These are phyloP conservation scores for Falco biarmicus DNA, from an alignment of 2,797 vertebrate species.

Conservation along the genomic window DNA sequence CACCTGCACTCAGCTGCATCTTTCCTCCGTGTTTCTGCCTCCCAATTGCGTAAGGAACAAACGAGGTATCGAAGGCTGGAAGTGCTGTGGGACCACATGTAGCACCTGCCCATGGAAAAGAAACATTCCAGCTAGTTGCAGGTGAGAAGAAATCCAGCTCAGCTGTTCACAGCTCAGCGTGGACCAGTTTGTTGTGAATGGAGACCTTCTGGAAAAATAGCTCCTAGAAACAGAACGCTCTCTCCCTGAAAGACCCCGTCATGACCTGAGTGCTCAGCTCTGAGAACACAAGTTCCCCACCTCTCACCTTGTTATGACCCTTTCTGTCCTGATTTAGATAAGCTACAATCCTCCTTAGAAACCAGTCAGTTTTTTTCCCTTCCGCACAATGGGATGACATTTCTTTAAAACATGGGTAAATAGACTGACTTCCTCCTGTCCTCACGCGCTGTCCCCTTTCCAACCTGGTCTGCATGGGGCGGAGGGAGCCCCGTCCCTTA, in stretches of 20 bases:
- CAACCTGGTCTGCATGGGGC: background rate
- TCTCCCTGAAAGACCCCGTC: background rate
- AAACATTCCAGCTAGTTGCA: background rate
- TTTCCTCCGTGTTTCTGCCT: background rate
- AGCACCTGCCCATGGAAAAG: background rate
- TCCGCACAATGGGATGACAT: background rate
- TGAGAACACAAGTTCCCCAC: background rate
- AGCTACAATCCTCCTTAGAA: background rate
- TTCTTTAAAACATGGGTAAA: background rate
- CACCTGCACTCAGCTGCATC: background rate
- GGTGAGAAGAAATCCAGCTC: background rate
- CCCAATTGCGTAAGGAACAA: background rate
- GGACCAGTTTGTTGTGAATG: background rate
- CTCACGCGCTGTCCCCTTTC: background rate
- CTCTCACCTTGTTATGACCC: background rate
- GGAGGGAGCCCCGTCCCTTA: background rate
- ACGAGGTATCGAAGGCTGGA: background rate
- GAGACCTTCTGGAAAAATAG: background rate
- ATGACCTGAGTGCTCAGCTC: background rate
- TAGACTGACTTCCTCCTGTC: background rate
- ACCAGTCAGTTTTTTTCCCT: background rate
- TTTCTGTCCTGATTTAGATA: background rate
- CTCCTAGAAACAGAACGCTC: background rate
- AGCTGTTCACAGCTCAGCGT: background rate
- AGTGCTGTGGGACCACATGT: background rate